Conservation (phyloP, 2,888 invertebrate species). For the Agriotes lineatus region DNA sequence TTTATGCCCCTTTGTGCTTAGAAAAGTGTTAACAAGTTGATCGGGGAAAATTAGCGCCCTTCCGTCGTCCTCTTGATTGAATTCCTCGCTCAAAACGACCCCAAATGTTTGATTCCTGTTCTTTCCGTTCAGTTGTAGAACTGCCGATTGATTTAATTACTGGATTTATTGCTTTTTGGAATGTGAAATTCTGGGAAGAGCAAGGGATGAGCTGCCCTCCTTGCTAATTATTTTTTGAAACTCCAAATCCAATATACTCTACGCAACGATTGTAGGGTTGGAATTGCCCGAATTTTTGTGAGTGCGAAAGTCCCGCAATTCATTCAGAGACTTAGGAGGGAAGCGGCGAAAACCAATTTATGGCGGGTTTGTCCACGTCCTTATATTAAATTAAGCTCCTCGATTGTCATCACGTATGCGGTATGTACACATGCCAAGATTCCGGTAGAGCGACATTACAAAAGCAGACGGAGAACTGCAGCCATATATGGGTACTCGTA, state of each 20-base stretch:
- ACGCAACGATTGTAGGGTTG: too few species aligned
- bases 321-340: too few species aligned
- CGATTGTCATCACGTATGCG: slow-evolving; percentile 20
- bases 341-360: background rate
- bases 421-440: slow-evolving; percentile 19
- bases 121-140: slow-evolving; percentile 5
- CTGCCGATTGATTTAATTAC: slow-evolving; percentile 14
- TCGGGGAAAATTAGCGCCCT: slow-evolving; percentile 20
- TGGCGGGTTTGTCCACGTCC: slow-evolving; percentile 15
- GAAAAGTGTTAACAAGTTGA: slow-evolving; percentile 20
- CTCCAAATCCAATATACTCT: background rate
- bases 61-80: slow-evolving; percentile 9
- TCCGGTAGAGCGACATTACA: slow-evolving; percentile 29
- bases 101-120: background rate
- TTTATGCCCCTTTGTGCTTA: slow-evolving; percentile 17
- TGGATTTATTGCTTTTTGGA: slow-evolving; percentile 17
- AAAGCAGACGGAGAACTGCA: slow-evolving; percentile 14
- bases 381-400: slow-evolving; percentile 27
- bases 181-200: slow-evolving; percentile 6
- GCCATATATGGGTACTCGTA: slow-evolving; percentile 14
- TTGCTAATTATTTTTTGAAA: background rate
- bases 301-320: too few species aligned
- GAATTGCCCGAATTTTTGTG: too few species aligned
- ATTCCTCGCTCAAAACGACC: slow-evolving; percentile 16
- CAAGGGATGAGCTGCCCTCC: background rate